Evolutionary conservation across 2,797 vertebrate species (phyloP), one percentile per base, ranked within the genome.

Genomic region (Steatocranus sp.): DNA sequence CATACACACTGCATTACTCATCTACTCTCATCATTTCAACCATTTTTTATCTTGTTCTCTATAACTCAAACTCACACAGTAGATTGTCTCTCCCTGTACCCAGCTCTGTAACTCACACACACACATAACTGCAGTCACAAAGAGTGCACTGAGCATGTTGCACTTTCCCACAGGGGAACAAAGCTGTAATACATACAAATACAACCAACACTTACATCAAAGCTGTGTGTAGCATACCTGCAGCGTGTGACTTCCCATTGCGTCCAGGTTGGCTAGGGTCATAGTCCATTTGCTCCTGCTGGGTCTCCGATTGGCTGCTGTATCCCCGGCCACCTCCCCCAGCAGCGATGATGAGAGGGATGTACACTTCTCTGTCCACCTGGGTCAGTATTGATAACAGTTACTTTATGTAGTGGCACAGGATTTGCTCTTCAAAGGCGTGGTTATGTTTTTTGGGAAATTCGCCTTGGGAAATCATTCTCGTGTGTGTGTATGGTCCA

Each of bases 311-410:
- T 94, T 97, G 98, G 94, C 97, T 98, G 90, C 97, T 98, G 83
- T 99, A 99, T 84, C 97, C 98, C 53, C 97, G 96, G 83, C 99
- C 99, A 3, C 99, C 99, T 78, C 98, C 99, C 8, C 98, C 98
- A 20, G 98, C 98, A 50, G 98, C 99, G 78, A 99, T 95, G 92
- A 99, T 96, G 89, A 99, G 95, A 43, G 98, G 98, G 51, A 96
- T 88, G 0, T 97, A 96, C 66, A 96, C 94, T 17, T 95, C 97
- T 2, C 96, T 97, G 80, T 97, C 96, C 95, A 99, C 96, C 99
- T 99, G 94, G 43, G 78, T 41, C 76, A 88, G 63, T 20, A 43
- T 76, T 66, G 68, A 46, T 32, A 20, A 83, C n/a, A 61, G 70
- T 81, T 53, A 82, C 17, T 73, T 53, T 10, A 48, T n/a, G 50